Percentiles rank a stretch among this genome's conserved stretches.
Evolutionary conservation across 2,888 invertebrate genomes (phyloP).

Genomic region (Hipparchia sbordonii): DNA sequence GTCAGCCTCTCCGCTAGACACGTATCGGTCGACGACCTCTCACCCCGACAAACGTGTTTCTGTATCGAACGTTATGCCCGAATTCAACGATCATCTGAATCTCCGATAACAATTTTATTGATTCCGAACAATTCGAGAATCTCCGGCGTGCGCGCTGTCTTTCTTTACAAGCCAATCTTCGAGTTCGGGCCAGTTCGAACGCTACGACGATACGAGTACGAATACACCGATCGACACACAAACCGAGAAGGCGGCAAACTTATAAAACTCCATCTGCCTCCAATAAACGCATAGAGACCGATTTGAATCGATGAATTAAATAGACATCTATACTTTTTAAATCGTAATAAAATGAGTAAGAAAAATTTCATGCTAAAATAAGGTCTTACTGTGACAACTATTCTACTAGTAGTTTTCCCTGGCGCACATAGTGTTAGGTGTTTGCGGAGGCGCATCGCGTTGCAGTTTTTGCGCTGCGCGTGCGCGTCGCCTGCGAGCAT

Average conservation of each 20-base stretch:
- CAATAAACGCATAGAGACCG: too few species aligned
- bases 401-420: not conserved
- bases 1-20: slow-evolving; percentile 1
- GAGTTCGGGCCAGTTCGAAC: not conserved
- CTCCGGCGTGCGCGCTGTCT: not conserved
- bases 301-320: too few species aligned
- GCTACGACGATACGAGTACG: too few species aligned
- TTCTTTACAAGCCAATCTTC: not conserved
- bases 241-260: too few species aligned
- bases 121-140: not conserved
- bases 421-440: not conserved
- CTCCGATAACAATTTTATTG: not conserved
- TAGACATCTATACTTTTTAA: too few species aligned
- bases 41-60: slow-evolving; percentile 28
- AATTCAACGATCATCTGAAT: slow-evolving; percentile 22
- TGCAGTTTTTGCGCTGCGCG: not conserved
- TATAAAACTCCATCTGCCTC: too few species aligned
- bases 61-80: slow-evolving; percentile 21
- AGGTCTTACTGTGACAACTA: not conserved
- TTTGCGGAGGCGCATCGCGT: not conserved
- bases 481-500: not conserved
- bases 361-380: too few species aligned
- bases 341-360: too few species aligned
- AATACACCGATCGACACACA: too few species aligned
- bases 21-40: slow-evolving; percentile 33